Base-by-base conservation (phyloP, 2,797 vertebrate species). In the Ispidina lecontei region DNA sequence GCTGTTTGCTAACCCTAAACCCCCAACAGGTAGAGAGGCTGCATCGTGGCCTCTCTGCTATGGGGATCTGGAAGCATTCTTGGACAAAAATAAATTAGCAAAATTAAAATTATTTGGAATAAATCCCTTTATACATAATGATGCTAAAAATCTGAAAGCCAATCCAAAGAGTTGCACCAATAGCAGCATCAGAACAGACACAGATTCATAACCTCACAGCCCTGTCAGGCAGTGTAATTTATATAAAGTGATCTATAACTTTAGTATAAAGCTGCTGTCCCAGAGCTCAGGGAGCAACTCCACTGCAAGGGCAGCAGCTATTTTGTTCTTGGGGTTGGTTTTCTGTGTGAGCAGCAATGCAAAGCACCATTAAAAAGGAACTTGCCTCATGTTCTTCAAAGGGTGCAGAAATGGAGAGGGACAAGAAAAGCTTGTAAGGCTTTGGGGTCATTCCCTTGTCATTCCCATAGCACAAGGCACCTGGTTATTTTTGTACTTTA, bases 191-290 rank as follows among this genome's bases (percentile, higher is more conserved):
- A 0, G 1, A 4, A 13, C 3, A 9, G 28, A 37, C 10, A 6
- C 5, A 14, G 31, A 9, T 13, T 21, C 5, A 12, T 7, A 4
- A 41, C 2, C 13, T 8, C 35, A 18, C 72, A 71, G 49, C 39
- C 20, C 25, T 14, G 13, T 14, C n/a, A 5, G 37, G 37, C 37
- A 39, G 37, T 39, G 37, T 39, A 39, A 39, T 37, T 37, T 14
- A 39, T 14, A 39, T 6, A 39, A 39, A 37, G 37, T 37, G 37
- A 39, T 39, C 14, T 39, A 14, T 39, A 39, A 14, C 14, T 39
- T 39, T 39, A 39, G 10, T 8, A 9, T 1, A 18, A 41, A 23
- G 6, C 28, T 5, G 12, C 12, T 6, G 7, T 1, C 1, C 0
- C 4, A 26, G 62, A 56, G 22, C 77, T 19, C 18, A 11, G 4